Conservation (phyloP, 2,797 vertebrate species). For the Lagorchestes hirsutus region DNA sequence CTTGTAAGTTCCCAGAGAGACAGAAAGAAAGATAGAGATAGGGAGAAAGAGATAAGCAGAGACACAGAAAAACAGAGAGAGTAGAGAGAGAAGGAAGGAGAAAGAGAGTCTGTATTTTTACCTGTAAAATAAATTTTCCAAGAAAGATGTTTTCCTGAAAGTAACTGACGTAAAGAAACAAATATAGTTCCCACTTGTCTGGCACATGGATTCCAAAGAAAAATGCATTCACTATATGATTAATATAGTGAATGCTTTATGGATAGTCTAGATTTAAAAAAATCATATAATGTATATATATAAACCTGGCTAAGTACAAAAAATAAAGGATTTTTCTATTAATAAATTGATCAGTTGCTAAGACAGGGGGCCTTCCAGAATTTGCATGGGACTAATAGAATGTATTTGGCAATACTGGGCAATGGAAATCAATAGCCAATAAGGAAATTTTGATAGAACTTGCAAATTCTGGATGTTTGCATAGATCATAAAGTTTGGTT, state of each 20-base stretch:
- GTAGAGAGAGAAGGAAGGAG: too few species aligned
- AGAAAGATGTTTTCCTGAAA: conserved; percentile 4
- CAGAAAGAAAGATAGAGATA: background rate
- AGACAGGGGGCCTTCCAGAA: background rate
- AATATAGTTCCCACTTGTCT: conserved; percentile 10
- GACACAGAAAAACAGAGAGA: background rate
- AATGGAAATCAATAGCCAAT: background rate
- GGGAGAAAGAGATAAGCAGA: too few species aligned
- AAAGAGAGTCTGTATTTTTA: conserved; percentile 20
- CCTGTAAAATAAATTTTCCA: background rate
- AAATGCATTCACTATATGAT: background rate
- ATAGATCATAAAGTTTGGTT: background rate
- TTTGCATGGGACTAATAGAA: background rate
- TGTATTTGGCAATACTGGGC: background rate
- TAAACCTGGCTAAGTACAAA: background rate
- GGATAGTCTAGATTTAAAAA: conserved; percentile 14
- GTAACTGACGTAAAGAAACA: background rate
- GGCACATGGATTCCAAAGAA: conserved; percentile 14
- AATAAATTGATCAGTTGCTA: background rate
- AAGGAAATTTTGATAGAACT: background rate
- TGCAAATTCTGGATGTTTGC: background rate
- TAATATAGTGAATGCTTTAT: conserved; percentile 45
- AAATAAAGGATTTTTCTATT: background rate
- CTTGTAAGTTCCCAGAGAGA: background rate
- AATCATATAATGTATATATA: background rate